Base-by-base conservation (phyloP, 2,888 invertebrate species). In the Ligdia adustata region DNA sequence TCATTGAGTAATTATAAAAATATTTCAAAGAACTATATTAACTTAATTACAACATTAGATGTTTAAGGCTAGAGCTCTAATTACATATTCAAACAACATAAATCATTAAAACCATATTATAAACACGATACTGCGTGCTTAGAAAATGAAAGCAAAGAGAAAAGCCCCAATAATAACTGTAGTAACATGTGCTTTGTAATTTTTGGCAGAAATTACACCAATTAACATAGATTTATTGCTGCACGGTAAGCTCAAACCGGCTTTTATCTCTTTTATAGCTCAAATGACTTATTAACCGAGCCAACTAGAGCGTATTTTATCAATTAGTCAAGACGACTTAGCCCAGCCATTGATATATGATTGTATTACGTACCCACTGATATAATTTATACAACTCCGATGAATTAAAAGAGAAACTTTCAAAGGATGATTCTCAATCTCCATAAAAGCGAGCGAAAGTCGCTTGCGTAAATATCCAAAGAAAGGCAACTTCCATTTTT, bases 401-500 rank as follows among this genome's bases (percentile, higher is more conserved):
- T 39, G 37, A 52, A 51, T 55, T 49, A 37, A 55, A 55, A 57
- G 54, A 55, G 57, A 60, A 60, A 56, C 50, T 44, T 12, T 9
- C 11, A 48, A 55, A 58, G 55, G 57, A 57, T 58, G 48, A 50
- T 52, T 55, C 55, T 55, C 42, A 39, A 52, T 60, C 53, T 53
- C 55, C 57, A 55, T 60, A 57, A 60, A 53, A 48, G 52, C 46
- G 52, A 64, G 72, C 64, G 76, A 79, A 78, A 79, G 78, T 69
- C 22, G 52, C 55, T 64, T 64, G 51, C 57, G 54, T 61, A 62
- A 63, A 69, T 57, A 57, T 57, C 54, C 45, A 55, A 72, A 62
- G 75, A 76, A 77, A 79, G 76, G 63, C 55, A 52, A 54, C 47
- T 52, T 51, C 54, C 49, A 57, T 54, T 62, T 63, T 63, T 63